These are phyloP conservation scores for Augochlorella aurata DNA, from an alignment of 2,888 invertebrate species.

Conservation along the genomic window DNA sequence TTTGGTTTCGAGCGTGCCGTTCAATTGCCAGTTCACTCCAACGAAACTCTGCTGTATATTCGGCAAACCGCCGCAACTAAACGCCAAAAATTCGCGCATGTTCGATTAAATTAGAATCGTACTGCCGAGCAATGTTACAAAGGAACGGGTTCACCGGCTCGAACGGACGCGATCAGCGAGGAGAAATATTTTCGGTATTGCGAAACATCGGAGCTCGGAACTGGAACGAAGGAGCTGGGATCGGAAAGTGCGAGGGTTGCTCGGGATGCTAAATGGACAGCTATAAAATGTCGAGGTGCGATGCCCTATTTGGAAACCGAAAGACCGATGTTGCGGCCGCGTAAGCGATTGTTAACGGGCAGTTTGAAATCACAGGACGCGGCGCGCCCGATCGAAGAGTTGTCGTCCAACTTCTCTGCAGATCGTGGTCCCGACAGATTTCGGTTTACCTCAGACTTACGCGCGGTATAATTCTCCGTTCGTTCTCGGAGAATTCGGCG, in stretches of 20 bases:
- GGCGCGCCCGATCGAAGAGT: constrained; percentile 47
- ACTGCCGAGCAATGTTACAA: not conserved
- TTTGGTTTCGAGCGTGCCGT: no score
- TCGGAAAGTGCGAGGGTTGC: not conserved
- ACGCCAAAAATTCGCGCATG: no score
- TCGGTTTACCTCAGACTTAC: constrained; percentile 67
- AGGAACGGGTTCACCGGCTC: not conserved
- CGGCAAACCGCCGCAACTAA: no score
- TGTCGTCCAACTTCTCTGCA: constrained; percentile 54
- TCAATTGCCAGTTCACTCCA: no score
- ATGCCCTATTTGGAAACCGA: constrained; percentile 27
- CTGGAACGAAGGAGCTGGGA: not conserved
- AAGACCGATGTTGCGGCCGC: constrained; percentile 37
- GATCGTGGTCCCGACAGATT: constrained; percentile 58
- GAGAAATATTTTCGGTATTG: constrained; percentile 16
- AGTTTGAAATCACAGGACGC: constrained; percentile 58
- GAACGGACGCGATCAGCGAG: not conserved
- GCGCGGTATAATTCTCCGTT: constrained; percentile 58
- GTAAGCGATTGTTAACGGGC: constrained; percentile 61
- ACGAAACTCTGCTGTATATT: no score
- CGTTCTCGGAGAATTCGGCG: constrained; percentile 22
- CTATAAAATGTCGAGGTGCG: constrained; percentile 31
- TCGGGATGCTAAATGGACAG: constrained; percentile 33
- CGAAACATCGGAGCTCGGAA: not conserved
- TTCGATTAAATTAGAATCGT: no score